These are phyloP conservation scores for Grapholita molesta DNA, from an alignment of 1,140 invertebrate genomes.

Conservation along the genomic window DNA sequence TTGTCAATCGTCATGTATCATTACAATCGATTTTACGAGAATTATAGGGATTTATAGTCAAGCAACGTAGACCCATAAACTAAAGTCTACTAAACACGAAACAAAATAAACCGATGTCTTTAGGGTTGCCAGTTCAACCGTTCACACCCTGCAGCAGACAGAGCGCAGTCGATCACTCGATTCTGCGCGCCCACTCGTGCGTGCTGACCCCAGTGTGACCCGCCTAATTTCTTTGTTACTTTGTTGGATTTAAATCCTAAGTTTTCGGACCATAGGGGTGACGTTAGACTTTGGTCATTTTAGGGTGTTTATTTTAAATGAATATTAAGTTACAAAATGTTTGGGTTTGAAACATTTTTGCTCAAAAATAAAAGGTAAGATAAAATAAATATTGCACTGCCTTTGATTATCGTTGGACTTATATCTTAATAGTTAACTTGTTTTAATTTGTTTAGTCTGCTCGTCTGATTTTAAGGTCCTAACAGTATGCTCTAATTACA, in stretches of 20 bases:
- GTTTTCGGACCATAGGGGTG: constrained; percentile 13
- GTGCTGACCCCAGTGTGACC: constrained; percentile 34
- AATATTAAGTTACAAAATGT: too few species aligned
- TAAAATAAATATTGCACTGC: too few species aligned
- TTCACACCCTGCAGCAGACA: constrained; percentile 19
- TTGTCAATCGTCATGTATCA: too few species aligned
- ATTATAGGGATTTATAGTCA: too few species aligned
- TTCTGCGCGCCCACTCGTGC: constrained; percentile 64
- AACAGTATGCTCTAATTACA: too few species aligned
- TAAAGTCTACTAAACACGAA: background rate
- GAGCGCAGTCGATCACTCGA: constrained; percentile 49
- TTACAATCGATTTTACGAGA: too few species aligned
- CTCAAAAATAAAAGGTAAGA: background rate
- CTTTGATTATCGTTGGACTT: too few species aligned
- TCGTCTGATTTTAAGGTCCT: too few species aligned
- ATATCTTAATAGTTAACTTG: too few species aligned
- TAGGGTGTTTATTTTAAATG: background rate
- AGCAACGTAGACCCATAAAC: too few species aligned
- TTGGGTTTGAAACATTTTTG: background rate
- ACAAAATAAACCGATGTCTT: background rate
- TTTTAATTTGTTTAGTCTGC: too few species aligned
- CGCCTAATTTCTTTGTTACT: constrained; percentile 15
- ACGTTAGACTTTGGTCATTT: background rate
- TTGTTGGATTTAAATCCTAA: constrained; percentile 14
- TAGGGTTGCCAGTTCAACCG: constrained; percentile 9